Conservation (phyloP, 2,797 vertebrate species). For the Falco rusticolus region DNA sequence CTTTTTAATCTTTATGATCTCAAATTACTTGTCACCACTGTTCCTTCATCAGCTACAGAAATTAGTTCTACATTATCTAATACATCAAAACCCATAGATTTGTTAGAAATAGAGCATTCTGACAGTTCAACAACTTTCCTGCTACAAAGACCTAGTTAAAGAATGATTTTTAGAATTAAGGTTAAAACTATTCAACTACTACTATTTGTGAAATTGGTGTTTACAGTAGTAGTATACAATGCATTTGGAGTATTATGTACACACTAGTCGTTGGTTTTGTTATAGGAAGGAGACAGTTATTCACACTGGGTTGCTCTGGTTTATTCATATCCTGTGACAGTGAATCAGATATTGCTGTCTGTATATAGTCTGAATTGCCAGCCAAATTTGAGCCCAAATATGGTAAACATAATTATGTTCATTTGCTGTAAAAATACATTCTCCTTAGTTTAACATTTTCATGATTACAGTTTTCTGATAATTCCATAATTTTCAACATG, state of each 20-base stretch:
- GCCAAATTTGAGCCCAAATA: slow-evolving; percentile 51
- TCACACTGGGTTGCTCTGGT: slow-evolving; percentile 51
- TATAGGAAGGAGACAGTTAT: neutral
- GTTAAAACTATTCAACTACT: neutral
- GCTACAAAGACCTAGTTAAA: neutral
- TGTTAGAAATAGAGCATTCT: neutral
- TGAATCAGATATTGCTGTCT: slow-evolving; percentile 68
- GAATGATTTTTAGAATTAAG: neutral
- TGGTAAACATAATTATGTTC: slow-evolving; percentile 70
- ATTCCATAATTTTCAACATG: slow-evolving; percentile 64
- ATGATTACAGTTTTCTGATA: slow-evolving; percentile 72
- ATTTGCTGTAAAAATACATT: slow-evolving; percentile 67
- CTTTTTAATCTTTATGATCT: slow-evolving; percentile 23
- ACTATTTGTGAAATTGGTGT: neutral
- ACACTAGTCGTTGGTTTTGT: slow-evolving; percentile 24
- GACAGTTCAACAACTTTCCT: neutral
- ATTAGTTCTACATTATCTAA: neutral
- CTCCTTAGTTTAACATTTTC: slow-evolving; percentile 60
- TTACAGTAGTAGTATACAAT: neutral
- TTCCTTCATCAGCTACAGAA: slow-evolving; percentile 25
- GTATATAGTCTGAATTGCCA: slow-evolving; percentile 57
- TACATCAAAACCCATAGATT: neutral
- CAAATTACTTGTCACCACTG: neutral
- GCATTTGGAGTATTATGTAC: neutral
- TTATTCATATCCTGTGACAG: slow-evolving; percentile 69